These are phyloP conservation scores for Peromyscus eremicus DNA, from an alignment of 2,797 vertebrate species.

Conservation along the genomic window DNA sequence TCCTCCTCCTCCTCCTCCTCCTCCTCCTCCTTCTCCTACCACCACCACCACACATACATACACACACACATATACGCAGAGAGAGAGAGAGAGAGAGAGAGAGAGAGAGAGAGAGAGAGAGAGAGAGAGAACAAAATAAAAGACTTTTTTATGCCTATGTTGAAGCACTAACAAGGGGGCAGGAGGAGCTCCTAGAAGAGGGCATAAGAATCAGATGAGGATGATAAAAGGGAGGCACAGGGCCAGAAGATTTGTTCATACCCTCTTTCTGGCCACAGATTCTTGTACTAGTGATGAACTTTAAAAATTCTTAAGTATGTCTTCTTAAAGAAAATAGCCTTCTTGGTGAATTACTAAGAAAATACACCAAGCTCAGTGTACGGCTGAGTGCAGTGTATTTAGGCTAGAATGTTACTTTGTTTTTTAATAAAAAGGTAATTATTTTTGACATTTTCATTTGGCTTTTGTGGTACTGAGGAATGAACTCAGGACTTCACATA, in stretches of 20 bases:
- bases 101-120: too few species aligned
- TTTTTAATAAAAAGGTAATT: too few species aligned
- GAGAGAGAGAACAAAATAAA: not conserved
- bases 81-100: too few species aligned
- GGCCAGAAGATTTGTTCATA: not conserved
- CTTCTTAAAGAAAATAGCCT: not conserved
- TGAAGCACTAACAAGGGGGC: not conserved
- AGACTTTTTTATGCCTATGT: not conserved
- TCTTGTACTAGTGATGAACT: not conserved
- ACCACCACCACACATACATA: not conserved
- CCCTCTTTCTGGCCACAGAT: not conserved
- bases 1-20: too few species aligned
- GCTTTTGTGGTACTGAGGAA: not conserved
- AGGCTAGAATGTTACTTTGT: not conserved
- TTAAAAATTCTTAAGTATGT: slow-evolving; percentile 8
- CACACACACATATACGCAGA: not conserved
- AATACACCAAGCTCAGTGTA: not conserved
- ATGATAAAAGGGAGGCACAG: not conserved
- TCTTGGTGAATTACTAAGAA: not conserved
- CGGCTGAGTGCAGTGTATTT: not conserved
- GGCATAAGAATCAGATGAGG: not conserved
- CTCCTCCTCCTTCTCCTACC: too few species aligned
- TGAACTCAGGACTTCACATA: not conserved
- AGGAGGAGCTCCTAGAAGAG: too few species aligned
- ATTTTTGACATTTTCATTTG: not conserved